These are phyloP conservation scores for Sinohyriopsis cumingii DNA, from an alignment of 2,888 invertebrate genomes.

Conservation along the genomic window DNA sequence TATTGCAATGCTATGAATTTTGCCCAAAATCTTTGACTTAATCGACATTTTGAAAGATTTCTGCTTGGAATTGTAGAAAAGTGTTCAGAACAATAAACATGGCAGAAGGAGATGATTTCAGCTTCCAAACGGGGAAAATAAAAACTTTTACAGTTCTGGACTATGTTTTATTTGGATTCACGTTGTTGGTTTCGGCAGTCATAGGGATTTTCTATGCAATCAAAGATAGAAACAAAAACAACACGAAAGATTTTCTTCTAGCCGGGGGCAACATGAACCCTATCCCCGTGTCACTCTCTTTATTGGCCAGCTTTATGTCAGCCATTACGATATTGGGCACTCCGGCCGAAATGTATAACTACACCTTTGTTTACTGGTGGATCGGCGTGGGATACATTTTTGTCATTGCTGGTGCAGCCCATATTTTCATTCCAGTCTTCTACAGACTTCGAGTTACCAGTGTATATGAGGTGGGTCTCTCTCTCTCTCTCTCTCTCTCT, in stretches of 20 bases:
- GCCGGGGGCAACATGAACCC: slow-evolving; percentile 68
- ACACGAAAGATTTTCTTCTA: slow-evolving; percentile 62
- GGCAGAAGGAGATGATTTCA: slow-evolving; percentile 24
- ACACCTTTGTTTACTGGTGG: slow-evolving; percentile 66
- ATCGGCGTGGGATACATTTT: slow-evolving; percentile 64
- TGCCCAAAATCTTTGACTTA: too few species aligned
- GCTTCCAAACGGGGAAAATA: slow-evolving; percentile 48
- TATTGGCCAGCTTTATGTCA: slow-evolving; percentile 71
- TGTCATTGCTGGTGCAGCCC: slow-evolving; percentile 63
- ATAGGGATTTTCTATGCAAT: slow-evolving; percentile 67
- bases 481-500: too few species aligned
- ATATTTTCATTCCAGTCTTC: slow-evolving; percentile 62
- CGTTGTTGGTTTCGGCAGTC: slow-evolving; percentile 57
- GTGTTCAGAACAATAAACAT: too few species aligned
- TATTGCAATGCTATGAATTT: too few species aligned
- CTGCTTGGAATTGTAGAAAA: too few species aligned
- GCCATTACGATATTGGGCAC: slow-evolving; percentile 70
- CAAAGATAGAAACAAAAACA: slow-evolving; percentile 55
- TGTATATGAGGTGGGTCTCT: slow-evolving; percentile 55
- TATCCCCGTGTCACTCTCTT: slow-evolving; percentile 67
- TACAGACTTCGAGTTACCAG: slow-evolving; percentile 60
- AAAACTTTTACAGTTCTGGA: slow-evolving; percentile 53
- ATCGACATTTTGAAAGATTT: too few species aligned
- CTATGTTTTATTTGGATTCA: slow-evolving; percentile 62
- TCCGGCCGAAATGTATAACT: slow-evolving; percentile 69